Base-by-base conservation (phyloP, 2,888 invertebrate species). In the Rambutsinella grinnellia region DNA sequence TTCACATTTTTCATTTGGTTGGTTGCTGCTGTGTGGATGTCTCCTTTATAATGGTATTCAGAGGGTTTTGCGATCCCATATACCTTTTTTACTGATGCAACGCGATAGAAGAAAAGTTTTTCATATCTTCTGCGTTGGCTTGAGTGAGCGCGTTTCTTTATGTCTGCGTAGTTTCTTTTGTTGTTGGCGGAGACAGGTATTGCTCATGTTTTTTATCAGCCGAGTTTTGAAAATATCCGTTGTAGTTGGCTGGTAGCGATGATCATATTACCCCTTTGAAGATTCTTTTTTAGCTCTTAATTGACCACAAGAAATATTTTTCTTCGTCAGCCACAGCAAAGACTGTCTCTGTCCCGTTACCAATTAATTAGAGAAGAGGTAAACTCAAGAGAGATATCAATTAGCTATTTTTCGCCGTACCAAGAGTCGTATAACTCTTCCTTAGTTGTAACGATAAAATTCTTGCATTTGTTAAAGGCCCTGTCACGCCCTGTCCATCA, bases 401-500 rank as follows among this genome's bases (percentile, higher is more conserved):
- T 75, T 75, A 67, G 75, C 68, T 68, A 62, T 63, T 60, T 13
- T 8, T 36, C 36, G 13, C 36, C 6, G 36, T 13, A 36, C n/a
- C n/a, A n/a, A n/a, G n/a, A n/a, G n/a, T n/a, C n/a, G n/a, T n/a
- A n/a, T n/a, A n/a, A n/a, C n/a, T 17, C 53, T 65, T 72, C 46
- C 27, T 72, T 60, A 72, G 66, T 53, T 15, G 26, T 49, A 75
- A 68, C 68, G 75, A 75, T 75, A 75, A 75, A 75, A 75, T 75
- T 63, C 68, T 75, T 67, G 62, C 47, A 68, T 61, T 61, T 57
- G 61, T 75, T 75, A 67, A 68, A 75, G 75, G 75, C 49, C 61
- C 75, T 75, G 75, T 75, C 75, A 75, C 75, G 68, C 75, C 68
- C 75, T 67, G 75, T 75, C 75, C 62, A 75, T 75, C 68, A 75